Evolutionary conservation across 2,113 vertebrate genomes (phyloP), one percentile per base, ranked within the genome.

Genomic region (Paracyprichromis sp.): DNA sequence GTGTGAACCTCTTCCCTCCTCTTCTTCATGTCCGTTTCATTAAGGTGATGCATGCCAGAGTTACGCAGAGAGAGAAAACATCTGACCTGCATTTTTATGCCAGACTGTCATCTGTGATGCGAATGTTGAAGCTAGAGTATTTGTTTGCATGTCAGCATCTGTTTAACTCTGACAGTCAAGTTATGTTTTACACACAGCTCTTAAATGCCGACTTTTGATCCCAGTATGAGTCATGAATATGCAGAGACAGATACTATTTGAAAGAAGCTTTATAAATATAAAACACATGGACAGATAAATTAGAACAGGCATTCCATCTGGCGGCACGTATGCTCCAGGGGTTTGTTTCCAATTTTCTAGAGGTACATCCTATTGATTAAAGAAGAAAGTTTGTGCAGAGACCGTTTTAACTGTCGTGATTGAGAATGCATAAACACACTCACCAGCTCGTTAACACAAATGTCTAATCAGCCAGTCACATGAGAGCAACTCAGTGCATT

Each of bases 241-340:
- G 24, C 24, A 31, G 16, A 19, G 24, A 29, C 24, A 45, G 24
- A 76, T 31, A 19, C 14, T 50, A 31, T 50, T 31, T 76, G 14
- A 29, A 29, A 47, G 14, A 47, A 31, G 16, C 16, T 31, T 47
- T 31, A 47, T 31, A 19, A 31, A 78, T 19, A 31, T 50, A 78
- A 76, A 78, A 31, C 6, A 50, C 26, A 78, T 12, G 24, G 45
- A 76, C 16, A 50, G 43, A 29, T 50, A 5, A 2, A 50, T 19
- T 47, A 0, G 1, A 76, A 16, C 40, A 47, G 21, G 0, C 5
- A 1, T 16, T 76, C 40, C 21, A 76, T 11, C 69, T 29, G 40
- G 69, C 10, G 14, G 40, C 14, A 76, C 69, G 29, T 45, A 24
- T 45, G 40, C 40, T 73, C 13, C 13, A 73, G 69, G 69, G 21